These are phyloP conservation scores for Apotomis capreana DNA, from an alignment of 2,888 invertebrate genomes.

Conservation along the genomic window DNA sequence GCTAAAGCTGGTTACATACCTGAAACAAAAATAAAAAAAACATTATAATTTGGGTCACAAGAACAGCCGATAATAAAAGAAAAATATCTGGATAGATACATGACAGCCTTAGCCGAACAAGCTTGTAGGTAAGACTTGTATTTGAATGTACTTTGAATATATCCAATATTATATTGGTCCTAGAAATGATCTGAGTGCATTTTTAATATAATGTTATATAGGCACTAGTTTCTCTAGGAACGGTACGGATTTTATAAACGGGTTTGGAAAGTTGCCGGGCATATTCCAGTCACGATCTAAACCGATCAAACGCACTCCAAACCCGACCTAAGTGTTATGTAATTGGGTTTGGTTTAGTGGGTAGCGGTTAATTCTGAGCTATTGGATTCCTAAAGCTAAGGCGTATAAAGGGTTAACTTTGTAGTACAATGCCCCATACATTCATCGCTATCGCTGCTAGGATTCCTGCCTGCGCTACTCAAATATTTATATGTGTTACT, in stretches of 20 bases:
- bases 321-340: conserved; percentile 20
- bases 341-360: conserved; percentile 18
- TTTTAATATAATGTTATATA: conserved; percentile 37
- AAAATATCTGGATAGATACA: too few species aligned
- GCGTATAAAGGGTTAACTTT: conserved; percentile 31
- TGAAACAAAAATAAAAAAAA: too few species aligned
- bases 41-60: too few species aligned
- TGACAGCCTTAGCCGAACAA: too few species aligned
- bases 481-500: not conserved
- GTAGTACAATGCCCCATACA: conserved; percentile 36
- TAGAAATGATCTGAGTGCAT: not conserved
- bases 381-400: conserved; percentile 25
- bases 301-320: conserved; percentile 35
- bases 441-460: conserved; percentile 11
- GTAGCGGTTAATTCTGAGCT: not conserved
- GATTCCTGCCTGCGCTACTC: conserved; percentile 7
- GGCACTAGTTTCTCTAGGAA: conserved; percentile 59
- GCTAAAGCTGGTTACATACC: too few species aligned
- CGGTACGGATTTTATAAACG: conserved; percentile 67
- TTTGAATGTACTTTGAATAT: too few species aligned
- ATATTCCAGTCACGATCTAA: conserved; percentile 58
- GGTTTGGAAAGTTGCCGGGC: conserved; percentile 72
- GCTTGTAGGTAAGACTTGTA: too few species aligned
- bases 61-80: too few species aligned
- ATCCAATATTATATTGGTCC: not conserved